A percentile compares a stretch with the other conserved stretches of the same genome.
phyloP scores from a whole-genome alignment of 1,140 invertebrate species.

The Trichonephila clavipes region DNA sequence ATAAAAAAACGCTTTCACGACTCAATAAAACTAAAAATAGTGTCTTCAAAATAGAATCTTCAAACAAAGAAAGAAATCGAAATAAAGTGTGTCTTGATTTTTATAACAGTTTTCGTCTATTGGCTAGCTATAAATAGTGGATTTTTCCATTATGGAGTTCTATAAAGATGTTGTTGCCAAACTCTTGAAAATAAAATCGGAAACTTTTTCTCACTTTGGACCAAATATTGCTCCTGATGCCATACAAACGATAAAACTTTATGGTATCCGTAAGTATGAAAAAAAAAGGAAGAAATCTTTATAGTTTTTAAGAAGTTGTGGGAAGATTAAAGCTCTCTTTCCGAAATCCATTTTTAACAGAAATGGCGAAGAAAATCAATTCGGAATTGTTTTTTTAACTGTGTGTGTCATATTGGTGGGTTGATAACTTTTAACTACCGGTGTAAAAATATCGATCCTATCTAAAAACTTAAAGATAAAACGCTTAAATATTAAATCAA shows the following conservation, averaged over 20 bases:
- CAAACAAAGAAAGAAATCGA: neutral
- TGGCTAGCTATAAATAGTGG: constrained; percentile 26
- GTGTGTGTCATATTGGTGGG: neutral
- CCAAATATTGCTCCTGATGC: constrained; percentile 29
- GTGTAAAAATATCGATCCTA: neutral
- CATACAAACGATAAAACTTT: constrained; percentile 51
- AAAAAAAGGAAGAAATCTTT: neutral
- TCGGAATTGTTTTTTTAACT: neutral
- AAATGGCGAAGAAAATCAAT: neutral
- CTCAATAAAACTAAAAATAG: neutral
- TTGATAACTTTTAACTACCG: neutral
- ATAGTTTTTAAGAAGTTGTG: constrained; percentile 27
- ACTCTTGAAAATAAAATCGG: constrained; percentile 37
- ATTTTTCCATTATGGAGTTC: constrained; percentile 12
- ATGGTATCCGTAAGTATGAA: neutral
- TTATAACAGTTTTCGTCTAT: neutral
- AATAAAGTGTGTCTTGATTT: neutral
- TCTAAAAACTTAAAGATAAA: too few relatives aligned
- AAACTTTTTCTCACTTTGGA: neutral
- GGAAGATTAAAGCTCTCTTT: constrained; percentile 44
- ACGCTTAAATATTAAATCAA: neutral
- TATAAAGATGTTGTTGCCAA: constrained; percentile 12
- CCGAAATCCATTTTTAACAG: neutral
- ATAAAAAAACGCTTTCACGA: neutral
- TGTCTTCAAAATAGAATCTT: neutral